Conservation (phyloP, 2,888 invertebrate genomes). For the Drosophila percnosoma region DNA sequence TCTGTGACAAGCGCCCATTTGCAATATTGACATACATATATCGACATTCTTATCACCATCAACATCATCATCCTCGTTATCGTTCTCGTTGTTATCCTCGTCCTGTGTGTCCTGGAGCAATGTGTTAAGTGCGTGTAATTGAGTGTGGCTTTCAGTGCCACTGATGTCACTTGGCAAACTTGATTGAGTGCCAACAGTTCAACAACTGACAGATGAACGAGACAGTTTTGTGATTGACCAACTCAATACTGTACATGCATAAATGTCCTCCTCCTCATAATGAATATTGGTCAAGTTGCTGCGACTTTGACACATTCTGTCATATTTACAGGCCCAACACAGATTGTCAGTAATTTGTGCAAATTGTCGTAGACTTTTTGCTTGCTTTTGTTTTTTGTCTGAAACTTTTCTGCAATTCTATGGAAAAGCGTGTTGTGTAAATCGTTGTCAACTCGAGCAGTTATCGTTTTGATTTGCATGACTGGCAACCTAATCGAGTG, state of each 20-base stretch:
- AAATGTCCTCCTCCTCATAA: conserved; percentile 20
- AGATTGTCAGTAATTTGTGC: conserved; percentile 21
- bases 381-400: background rate
- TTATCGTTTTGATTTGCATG: conserved; percentile 9
- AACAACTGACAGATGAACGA: conserved; percentile 28
- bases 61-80: conserved; percentile 8
- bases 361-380: background rate
- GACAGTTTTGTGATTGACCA: conserved; percentile 42
- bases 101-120: conserved; percentile 17
- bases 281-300: conserved; percentile 25
- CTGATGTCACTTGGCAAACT: conserved; percentile 61
- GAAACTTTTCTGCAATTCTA: conserved; percentile 1
- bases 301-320: conserved; percentile 28
- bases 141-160: conserved; percentile 60
- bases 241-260: conserved; percentile 12
- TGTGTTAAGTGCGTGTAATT: conserved; percentile 71
- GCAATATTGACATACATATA: conserved; percentile 30
- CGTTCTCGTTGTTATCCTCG: background rate
- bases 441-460: background rate
- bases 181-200: conserved; percentile 57
- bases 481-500: background rate
- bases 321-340: conserved; percentile 12
- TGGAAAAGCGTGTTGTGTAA: conserved; percentile 1
- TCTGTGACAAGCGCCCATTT: conserved; percentile 63
- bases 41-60: conserved; percentile 30